These are phyloP conservation scores for Theretra japonica DNA, from an alignment of 2,888 invertebrate genomes.

Conservation along the genomic window DNA sequence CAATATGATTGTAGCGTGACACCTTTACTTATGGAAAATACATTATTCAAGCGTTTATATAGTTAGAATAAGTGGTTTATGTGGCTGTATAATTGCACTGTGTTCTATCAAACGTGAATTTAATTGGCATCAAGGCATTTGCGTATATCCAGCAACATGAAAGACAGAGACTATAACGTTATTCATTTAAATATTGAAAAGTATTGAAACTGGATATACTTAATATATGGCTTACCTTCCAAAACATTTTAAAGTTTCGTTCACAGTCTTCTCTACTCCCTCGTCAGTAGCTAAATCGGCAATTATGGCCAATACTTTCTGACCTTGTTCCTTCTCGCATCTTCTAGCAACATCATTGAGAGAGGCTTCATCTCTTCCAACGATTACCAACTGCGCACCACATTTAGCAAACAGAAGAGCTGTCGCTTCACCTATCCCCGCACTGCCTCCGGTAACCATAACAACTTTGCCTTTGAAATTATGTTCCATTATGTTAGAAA, in stretches of 20 bases:
- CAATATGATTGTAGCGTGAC: too few relatives aligned
- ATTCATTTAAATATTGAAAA: too few relatives aligned
- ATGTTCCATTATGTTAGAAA: neutral
- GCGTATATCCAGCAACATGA: too few relatives aligned
- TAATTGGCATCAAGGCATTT: too few relatives aligned
- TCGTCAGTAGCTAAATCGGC: neutral
- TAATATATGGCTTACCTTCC: neutral
- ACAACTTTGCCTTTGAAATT: neutral
- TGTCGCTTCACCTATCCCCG: neutral
- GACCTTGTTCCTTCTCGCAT: neutral
- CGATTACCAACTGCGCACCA: neutral
- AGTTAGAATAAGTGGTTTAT: too few relatives aligned
- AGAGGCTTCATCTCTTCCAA: neutral
- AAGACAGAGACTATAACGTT: too few relatives aligned
- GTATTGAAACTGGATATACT: too few relatives aligned
- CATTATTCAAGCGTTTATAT: too few relatives aligned
- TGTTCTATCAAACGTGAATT: too few relatives aligned
- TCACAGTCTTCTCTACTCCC: neutral
- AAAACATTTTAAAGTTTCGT: neutral
- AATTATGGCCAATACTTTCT: neutral
- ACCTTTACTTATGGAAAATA: too few relatives aligned
- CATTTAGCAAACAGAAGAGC: constrained; percentile 1
- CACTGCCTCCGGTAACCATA: neutral
- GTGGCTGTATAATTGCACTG: too few relatives aligned
- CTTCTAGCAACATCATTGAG: neutral